Percentiles rank a stretch among this genome's conserved stretches.
Evolutionary conservation across 2,113 vertebrate species (phyloP).

Genomic region (Carassius gibelio): DNA sequence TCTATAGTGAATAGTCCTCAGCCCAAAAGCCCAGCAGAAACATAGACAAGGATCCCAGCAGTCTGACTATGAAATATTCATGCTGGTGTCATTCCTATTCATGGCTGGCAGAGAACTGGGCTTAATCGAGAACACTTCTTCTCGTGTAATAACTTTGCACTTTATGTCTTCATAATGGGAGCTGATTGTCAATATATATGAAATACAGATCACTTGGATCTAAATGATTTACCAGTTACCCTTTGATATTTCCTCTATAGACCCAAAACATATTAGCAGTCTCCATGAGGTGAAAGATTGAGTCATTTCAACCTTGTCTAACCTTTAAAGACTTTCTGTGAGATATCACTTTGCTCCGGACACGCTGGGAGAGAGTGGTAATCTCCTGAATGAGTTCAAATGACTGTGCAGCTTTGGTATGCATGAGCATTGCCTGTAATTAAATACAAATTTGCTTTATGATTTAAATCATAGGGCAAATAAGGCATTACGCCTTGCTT

Average conservation of each 20-base stretch:
- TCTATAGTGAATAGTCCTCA: slow-evolving; percentile 46
- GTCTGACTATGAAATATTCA: slow-evolving; percentile 74
- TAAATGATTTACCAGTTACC: slow-evolving; percentile 4
- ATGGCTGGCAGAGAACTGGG: slow-evolving; percentile 44
- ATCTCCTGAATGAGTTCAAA: not conserved
- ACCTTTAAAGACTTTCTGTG: slow-evolving; percentile 30
- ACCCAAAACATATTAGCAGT: slow-evolving; percentile 12
- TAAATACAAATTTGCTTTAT: slow-evolving; percentile 25
- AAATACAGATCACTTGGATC: slow-evolving; percentile 44
- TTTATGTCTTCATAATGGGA: slow-evolving; percentile 45
- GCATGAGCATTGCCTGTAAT: not conserved
- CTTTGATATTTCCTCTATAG: slow-evolving; percentile 34
- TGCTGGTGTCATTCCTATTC: slow-evolving; percentile 62
- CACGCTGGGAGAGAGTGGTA: not conserved
- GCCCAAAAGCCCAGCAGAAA: slow-evolving; percentile 61
- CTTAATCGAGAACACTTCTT: slow-evolving; percentile 46
- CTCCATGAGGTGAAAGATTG: slow-evolving; percentile 11
- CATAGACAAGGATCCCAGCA: slow-evolving; percentile 57
- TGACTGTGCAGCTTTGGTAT: not conserved
- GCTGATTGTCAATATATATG: slow-evolving; percentile 26
- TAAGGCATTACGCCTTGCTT: not conserved
- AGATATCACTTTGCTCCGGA: slow-evolving; percentile 33
- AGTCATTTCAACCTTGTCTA: slow-evolving; percentile 34
- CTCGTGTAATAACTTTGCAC: slow-evolving; percentile 46
- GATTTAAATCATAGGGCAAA: slow-evolving; percentile 2